Percentiles rank a stretch among this genome's conserved stretches.
Conservation (phyloP, 2,888 invertebrate species). For the Baronia brevicornis region DNA sequence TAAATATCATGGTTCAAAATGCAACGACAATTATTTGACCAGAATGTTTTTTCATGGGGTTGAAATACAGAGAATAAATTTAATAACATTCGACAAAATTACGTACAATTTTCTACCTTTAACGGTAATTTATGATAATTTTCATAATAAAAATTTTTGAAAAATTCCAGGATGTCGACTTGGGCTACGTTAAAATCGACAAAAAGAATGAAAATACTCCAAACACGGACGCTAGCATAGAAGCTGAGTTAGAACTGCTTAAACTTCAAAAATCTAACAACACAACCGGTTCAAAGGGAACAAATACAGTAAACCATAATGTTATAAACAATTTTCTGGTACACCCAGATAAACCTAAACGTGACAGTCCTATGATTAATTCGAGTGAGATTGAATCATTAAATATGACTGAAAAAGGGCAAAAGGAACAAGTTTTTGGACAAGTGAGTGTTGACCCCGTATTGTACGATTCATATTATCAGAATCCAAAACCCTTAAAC, state of each 20-base stretch:
- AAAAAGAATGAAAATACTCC: slow-evolving; percentile 50
- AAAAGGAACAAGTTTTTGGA: slow-evolving; percentile 63
- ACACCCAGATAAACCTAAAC: slow-evolving; percentile 61
- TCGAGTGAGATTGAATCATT: slow-evolving; percentile 33
- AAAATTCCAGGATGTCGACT: slow-evolving; percentile 1
- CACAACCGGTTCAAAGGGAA: slow-evolving; percentile 32
- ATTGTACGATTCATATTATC: slow-evolving; percentile 38
- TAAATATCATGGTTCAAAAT: too few relatives aligned
- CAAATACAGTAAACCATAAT: slow-evolving; percentile 43
- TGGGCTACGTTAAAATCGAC: slow-evolving; percentile 42
- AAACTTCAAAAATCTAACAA: slow-evolving; percentile 48
- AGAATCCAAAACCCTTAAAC: slow-evolving; percentile 26
- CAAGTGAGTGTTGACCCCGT: slow-evolving; percentile 63
- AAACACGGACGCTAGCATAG: slow-evolving; percentile 46
- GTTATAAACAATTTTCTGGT: slow-evolving; percentile 43
- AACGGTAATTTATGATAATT: too few relatives aligned
- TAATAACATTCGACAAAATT: too few relatives aligned
- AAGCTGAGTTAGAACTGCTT: slow-evolving; percentile 62
- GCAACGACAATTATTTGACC: too few relatives aligned
- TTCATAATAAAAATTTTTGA: not conserved
- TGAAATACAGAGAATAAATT: too few relatives aligned
- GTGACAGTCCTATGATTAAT: slow-evolving; percentile 51
- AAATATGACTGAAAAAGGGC: slow-evolving; percentile 47
- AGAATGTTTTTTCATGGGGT: too few relatives aligned
- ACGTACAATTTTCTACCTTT: too few relatives aligned